A percentile compares a stretch with the other conserved stretches of the same genome.
These are phyloP conservation scores for Danio jaintianensis DNA, from an alignment of 2,797 vertebrate genomes.

Conservation along the genomic window DNA sequence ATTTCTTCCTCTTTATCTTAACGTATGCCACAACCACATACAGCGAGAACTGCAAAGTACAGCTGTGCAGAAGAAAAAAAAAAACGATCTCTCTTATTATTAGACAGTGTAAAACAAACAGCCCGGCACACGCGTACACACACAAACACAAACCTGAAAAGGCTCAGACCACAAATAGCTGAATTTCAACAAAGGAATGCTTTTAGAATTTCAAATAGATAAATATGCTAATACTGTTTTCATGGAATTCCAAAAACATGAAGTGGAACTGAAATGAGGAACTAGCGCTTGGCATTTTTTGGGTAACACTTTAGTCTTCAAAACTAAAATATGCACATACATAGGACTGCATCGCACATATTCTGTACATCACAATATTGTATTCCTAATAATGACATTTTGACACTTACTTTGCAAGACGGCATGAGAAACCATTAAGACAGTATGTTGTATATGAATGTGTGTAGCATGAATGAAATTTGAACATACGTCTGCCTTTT, in stretches of 20 bases:
- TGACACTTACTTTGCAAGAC: too few relatives aligned
- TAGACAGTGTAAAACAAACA: slow-evolving; percentile 12
- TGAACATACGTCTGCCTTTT: too few relatives aligned
- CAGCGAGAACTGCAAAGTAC: not conserved
- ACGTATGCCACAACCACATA: not conserved
- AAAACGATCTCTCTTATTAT: not conserved
- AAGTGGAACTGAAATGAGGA: not conserved
- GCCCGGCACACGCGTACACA: too few relatives aligned
- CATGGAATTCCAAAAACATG: not conserved
- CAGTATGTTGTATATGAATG: too few relatives aligned
- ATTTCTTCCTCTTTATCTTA: slow-evolving; percentile 1
- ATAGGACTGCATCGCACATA: not conserved
- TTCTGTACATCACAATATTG: not conserved
- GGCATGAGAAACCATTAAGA: too few relatives aligned
- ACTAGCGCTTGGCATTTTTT: not conserved
- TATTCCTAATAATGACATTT: not conserved
- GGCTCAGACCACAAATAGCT: slow-evolving; percentile 12
- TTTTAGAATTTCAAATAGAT: slow-evolving; percentile 12
- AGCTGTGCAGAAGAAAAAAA: not conserved
- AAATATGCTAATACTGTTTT: not conserved
- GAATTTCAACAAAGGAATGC: slow-evolving; percentile 28
- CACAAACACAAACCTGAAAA: not conserved
- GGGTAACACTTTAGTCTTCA: not conserved
- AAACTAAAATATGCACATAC: not conserved
- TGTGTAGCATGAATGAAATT: not conserved